Conservation (phyloP, 2,797 vertebrate genomes). For the Neosalanx taihuensis region DNA sequence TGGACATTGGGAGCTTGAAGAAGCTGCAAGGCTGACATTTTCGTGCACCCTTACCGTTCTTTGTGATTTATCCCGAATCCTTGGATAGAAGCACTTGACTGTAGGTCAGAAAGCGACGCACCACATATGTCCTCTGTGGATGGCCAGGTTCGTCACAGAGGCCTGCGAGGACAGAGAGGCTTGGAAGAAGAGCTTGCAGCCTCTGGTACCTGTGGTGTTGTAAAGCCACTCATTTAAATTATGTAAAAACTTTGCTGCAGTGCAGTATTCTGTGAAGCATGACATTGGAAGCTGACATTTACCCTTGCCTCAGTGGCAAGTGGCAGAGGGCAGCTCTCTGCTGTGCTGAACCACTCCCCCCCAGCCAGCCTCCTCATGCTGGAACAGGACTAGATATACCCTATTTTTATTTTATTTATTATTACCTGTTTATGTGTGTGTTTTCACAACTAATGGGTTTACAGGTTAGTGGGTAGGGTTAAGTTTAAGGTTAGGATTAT, state of each 20-base stretch:
- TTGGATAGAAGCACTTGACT: background rate
- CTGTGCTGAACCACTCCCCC: background rate
- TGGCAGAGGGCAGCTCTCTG: background rate
- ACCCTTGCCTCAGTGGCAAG: background rate
- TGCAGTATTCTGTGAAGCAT: constrained; percentile 9
- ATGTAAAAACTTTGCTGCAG: constrained; percentile 5
- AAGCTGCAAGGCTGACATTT: no score
- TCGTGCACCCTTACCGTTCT: background rate
- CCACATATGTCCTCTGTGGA: no score
- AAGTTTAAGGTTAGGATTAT: no score
- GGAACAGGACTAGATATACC: background rate
- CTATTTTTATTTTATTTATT: no score
- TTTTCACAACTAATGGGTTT: no score
- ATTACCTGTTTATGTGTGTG: no score
- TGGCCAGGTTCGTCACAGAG: no score
- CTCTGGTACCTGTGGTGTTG: background rate
- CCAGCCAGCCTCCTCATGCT: background rate
- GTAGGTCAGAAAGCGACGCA: background rate
- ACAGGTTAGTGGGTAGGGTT: no score
- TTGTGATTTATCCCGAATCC: background rate
- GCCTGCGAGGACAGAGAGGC: no score
- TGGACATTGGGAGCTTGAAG: no score
- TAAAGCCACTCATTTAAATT: constrained; percentile 25
- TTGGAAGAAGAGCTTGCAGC: background rate
- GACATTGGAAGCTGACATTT: constrained; percentile 12